Percentiles rank a stretch among this genome's conserved stretches.
Conservation (phyloP, 2,113 vertebrate genomes). For the Chloebia gouldiae region DNA sequence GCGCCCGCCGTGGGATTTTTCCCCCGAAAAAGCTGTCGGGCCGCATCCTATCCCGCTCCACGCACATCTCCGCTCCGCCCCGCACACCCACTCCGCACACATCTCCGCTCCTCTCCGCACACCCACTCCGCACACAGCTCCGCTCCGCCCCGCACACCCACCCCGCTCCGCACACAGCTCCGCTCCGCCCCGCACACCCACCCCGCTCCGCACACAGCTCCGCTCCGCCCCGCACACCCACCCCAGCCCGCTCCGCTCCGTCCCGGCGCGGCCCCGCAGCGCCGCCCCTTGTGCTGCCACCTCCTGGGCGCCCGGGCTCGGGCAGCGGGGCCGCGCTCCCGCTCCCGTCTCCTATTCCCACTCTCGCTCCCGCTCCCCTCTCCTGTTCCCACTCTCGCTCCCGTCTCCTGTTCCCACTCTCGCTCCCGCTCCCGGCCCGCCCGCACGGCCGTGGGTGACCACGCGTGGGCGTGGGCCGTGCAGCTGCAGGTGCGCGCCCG, state of each 20-base stretch:
- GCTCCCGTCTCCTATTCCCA: fast-evolving
- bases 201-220: not conserved
- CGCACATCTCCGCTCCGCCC: too few relatives aligned
- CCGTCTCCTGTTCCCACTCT: fast-evolving
- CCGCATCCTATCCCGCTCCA: too few relatives aligned
- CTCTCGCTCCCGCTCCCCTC: fast-evolving
- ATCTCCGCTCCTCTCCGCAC: too few relatives aligned
- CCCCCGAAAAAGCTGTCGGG: not conserved
- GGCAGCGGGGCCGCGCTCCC: fast-evolving
- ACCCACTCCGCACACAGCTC: too few relatives aligned
- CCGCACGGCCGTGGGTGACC: not conserved
- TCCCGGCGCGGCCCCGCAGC: not conserved
- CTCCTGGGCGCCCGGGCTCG: constrained; percentile 2
- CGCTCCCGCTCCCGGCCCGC: not conserved
- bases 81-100: too few relatives aligned
- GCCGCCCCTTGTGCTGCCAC: constrained; percentile 15
- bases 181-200: not conserved
- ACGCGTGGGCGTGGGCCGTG: not conserved
- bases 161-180: not conserved
- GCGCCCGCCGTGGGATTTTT: too few relatives aligned
- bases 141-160: not conserved
- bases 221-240: not conserved
- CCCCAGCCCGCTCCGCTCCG: not conserved
- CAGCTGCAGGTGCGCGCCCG: not conserved
- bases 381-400: too few relatives aligned